Evolutionary conservation across 2,113 vertebrate species (phyloP), one percentile per base, ranked within the genome.

Genomic region (Zosterops hypoxanthus): DNA sequence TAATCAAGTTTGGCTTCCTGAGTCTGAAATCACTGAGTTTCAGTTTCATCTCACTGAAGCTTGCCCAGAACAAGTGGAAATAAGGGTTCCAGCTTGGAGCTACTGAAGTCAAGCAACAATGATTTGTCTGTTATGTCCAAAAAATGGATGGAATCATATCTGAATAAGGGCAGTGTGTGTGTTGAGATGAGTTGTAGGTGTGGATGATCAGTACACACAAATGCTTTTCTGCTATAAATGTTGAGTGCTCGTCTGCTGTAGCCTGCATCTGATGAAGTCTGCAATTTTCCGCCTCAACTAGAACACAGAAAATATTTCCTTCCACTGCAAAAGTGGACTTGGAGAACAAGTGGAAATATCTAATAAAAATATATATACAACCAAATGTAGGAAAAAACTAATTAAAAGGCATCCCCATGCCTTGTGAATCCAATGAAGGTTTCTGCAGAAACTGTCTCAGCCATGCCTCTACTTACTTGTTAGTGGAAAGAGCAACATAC

Each of bases 401-500:
- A 89, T 73, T 65, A 20, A 75, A 61, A 87, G 50, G 13, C 7
- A 50, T 24, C 2, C 9, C 17, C 15, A 14, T 28, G 17, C 20
- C 29, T 39, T 56, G 13, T 4, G 20, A 84, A 73, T 34, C 14
- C 36, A 59, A 14, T 19, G 39, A 78, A 87, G 56, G n/a, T 5
- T 34, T 70, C 52, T 81, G 25, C 33, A 78, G 69, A 82, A 66
- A 31, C 12, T 44, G 5, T 55, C 16, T 88, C n/a, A 57, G 15
- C 29, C 25, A 31, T 53, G 39, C 9, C 15, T 76, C 24, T 34
- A n/a, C 9, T 52, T 24, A 50, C 23, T 60, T 44, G 8, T 70
- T 71, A 41, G 36, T 3, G 14, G 36, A 72, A 46, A 39, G 28
- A 81, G 21, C 18, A 29, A 39, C 0, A 0, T 25, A 31, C 7